phyloP scores from a whole-genome alignment of 53 echinoderm and acorn worm species.

The Holothuria leucospilota region DNA sequence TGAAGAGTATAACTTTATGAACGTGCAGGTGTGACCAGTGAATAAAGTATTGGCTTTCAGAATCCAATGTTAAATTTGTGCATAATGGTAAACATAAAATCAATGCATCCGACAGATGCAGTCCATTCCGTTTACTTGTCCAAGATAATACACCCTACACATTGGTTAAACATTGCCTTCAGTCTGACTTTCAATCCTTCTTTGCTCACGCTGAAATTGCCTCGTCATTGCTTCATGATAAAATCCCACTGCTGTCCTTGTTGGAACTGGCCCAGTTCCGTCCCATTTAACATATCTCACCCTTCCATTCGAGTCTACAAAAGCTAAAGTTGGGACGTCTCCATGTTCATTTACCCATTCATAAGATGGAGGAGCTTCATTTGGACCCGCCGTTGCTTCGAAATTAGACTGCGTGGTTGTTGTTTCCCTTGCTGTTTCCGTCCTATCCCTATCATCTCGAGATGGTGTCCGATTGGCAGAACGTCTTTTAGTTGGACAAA shows the following conservation, averaged over 20 bases:
- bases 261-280: slow-evolving; percentile 34
- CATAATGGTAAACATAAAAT: too few relatives aligned
- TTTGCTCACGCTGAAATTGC: slow-evolving; percentile 13
- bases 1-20: too few relatives aligned
- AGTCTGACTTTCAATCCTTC: background rate
- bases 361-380: slow-evolving; percentile 40
- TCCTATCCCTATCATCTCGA: background rate
- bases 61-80: too few relatives aligned
- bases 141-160: too few relatives aligned
- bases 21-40: too few relatives aligned
- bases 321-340: slow-evolving; percentile 19
- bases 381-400: background rate
- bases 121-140: too few relatives aligned
- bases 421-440: too few relatives aligned
- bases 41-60: too few relatives aligned
- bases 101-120: too few relatives aligned
- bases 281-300: slow-evolving; percentile 29
- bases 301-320: slow-evolving; percentile 3
- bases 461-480: background rate
- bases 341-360: slow-evolving; percentile 35
- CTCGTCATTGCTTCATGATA: slow-evolving; percentile 33
- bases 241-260: slow-evolving; percentile 33
- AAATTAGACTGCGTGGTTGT: background rate
- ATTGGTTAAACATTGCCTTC: too few relatives aligned
- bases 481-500: slow-evolving; percentile 31